phyloP scores from a whole-genome alignment of 2,797 vertebrate genomes.

The Pitangus sulphuratus region DNA sequence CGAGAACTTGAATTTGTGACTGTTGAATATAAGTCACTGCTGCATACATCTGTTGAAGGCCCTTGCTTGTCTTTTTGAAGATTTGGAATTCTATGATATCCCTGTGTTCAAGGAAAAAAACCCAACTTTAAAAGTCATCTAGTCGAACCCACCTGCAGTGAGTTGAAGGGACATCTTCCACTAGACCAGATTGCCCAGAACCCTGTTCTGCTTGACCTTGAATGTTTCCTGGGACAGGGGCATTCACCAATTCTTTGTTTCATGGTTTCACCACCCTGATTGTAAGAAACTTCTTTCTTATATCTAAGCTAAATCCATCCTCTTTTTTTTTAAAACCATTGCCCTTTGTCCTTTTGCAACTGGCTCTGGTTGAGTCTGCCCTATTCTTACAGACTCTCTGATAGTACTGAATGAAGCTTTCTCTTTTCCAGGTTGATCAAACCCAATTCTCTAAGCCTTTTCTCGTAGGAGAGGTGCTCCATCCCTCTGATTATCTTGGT shows the following conservation, averaged over 20 bases:
- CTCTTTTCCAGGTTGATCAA: not conserved
- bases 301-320: not conserved
- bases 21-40: not conserved
- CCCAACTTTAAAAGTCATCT: not conserved
- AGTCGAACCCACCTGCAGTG: not conserved
- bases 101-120: not conserved
- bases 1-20: not conserved
- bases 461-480: not conserved
- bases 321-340: not conserved
- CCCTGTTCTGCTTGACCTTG: not conserved
- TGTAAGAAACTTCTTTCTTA: not conserved
- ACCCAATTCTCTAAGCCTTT: not conserved
- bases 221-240: not conserved
- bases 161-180: not conserved
- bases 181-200: not conserved
- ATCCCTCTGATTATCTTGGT: not conserved
- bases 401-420: not conserved
- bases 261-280: not conserved
- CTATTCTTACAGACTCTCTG: not conserved
- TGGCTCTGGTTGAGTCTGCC: not conserved
- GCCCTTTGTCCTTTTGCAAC: not conserved
- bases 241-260: not conserved
- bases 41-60: not conserved
- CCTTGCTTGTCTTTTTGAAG: not conserved
- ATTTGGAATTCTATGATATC: not conserved